phyloP scores from a whole-genome alignment of 1,140 invertebrate species.

The Whitmania pigra region DNA sequence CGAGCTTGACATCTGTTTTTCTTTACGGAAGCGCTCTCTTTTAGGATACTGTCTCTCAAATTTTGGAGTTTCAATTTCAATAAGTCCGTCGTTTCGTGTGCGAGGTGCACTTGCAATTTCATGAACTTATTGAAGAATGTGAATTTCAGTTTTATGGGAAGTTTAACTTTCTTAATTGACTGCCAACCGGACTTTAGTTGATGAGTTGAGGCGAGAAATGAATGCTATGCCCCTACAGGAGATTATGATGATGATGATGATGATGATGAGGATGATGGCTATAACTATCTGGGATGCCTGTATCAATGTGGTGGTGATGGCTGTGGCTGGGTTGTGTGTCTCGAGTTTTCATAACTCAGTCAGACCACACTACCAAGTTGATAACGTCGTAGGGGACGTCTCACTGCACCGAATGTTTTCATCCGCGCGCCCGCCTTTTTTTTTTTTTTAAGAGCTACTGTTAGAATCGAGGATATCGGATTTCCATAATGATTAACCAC shows the following conservation, averaged over 20 bases:
- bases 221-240: too few relatives aligned
- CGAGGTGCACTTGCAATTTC: too few relatives aligned
- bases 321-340: slow-evolving; percentile 8
- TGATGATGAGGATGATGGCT: background rate
- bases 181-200: too few relatives aligned
- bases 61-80: background rate
- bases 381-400: background rate
- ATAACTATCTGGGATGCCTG: too few relatives aligned
- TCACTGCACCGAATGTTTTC: slow-evolving; percentile 2
- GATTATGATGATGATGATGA: background rate
- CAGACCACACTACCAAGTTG: slow-evolving; percentile 23
- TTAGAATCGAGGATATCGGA: too few relatives aligned
- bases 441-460: background rate
- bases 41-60: slow-evolving; percentile 10
- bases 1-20: background rate
- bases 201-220: too few relatives aligned
- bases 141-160: too few relatives aligned
- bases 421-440: background rate
- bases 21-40: background rate
- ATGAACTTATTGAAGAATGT: too few relatives aligned
- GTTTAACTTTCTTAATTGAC: too few relatives aligned
- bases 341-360: slow-evolving; percentile 23
- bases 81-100: too few relatives aligned
- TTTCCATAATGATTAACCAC: too few relatives aligned
- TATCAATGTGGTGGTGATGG: slow-evolving; percentile 12